These are phyloP conservation scores for Grus americana DNA, from an alignment of 2,113 vertebrate genomes.

Conservation along the genomic window DNA sequence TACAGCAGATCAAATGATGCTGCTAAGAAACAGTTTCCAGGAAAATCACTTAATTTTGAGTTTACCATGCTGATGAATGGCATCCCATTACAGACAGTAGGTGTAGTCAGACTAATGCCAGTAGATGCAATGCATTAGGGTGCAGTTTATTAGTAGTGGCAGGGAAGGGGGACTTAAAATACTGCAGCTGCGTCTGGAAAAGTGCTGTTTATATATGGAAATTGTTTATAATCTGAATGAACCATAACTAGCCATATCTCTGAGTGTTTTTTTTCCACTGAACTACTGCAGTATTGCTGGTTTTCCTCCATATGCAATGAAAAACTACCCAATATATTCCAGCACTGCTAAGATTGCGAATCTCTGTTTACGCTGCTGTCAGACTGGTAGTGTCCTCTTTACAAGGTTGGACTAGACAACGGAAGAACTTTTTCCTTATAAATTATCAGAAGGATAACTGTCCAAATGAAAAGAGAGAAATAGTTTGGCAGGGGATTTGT, in stretches of 20 bases:
- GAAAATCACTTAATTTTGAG: conserved; percentile 40
- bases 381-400: neutral
- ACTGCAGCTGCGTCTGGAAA: neutral
- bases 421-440: neutral
- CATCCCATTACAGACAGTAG: conserved; percentile 1
- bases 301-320: neutral
- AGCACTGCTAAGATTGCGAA: neutral
- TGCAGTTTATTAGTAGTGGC: neutral
- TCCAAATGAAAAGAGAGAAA: conserved; percentile 39
- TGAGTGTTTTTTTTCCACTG: neutral
- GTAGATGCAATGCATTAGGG: neutral
- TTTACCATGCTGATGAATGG: conserved; percentile 2
- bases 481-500: conserved; percentile 14
- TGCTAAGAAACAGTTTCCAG: conserved; percentile 36
- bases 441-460: conserved; percentile 4
- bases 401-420: neutral
- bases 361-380: neutral
- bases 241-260: neutral
- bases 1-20: neutral
- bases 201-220: neutral
- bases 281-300: neutral
- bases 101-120: neutral
- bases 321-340: neutral
- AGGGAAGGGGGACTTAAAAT: neutral
- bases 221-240: neutral